A percentile compares a stretch with the other conserved stretches of the same genome.
These are phyloP conservation scores for Prochilodus magdalenae DNA, from an alignment of 2,113 vertebrate species.

Conservation along the genomic window DNA sequence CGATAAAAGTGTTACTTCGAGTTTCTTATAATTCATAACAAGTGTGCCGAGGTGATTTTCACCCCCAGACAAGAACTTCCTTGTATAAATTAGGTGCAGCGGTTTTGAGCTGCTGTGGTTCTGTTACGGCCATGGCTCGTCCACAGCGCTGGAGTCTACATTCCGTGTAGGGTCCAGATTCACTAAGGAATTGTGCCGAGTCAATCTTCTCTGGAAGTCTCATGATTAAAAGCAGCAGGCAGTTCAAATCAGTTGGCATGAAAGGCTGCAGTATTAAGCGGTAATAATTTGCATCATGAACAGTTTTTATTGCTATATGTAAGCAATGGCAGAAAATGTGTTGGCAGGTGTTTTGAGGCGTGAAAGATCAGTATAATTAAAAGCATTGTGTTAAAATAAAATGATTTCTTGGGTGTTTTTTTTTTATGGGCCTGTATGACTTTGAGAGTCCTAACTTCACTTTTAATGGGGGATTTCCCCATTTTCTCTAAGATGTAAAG, in stretches of 20 bases:
- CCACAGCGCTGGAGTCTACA: not conserved
- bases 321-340: not conserved
- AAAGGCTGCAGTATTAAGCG: not conserved
- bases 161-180: not conserved
- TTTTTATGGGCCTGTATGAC: too few relatives aligned
- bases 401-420: not conserved
- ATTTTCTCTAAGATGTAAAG: too few relatives aligned
- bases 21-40: not conserved
- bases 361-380: not conserved
- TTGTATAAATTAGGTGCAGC: constrained; percentile 9
- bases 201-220: not conserved
- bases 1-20: not conserved
- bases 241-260: not conserved
- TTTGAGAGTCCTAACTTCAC: too few relatives aligned
- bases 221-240: constrained; percentile 6
- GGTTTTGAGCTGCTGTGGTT: not conserved
- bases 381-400: not conserved
- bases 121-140: not conserved
- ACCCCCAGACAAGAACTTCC: constrained; percentile 1
- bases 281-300: not conserved
- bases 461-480: too few relatives aligned
- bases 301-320: not conserved
- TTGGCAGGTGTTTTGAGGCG: not conserved
- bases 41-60: not conserved
- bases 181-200: not conserved